These are phyloP conservation scores for Hemicordylus capensis DNA, from an alignment of 2,113 vertebrate genomes.

Conservation along the genomic window DNA sequence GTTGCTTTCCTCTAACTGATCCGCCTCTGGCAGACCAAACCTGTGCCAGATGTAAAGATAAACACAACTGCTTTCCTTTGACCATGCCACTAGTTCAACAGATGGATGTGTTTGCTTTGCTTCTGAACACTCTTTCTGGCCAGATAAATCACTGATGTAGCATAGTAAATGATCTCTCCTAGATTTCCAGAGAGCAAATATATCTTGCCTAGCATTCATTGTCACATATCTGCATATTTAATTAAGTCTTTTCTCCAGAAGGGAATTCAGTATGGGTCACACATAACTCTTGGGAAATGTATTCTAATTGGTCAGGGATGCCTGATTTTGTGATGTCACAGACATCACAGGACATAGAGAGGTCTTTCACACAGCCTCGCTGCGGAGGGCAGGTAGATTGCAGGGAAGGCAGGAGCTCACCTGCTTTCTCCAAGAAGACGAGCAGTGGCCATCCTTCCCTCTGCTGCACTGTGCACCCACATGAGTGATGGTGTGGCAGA, in stretches of 20 bases:
- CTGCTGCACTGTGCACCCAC: no score
- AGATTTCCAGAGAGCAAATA: neutral
- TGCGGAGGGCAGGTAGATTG: no score
- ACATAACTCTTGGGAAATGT: neutral
- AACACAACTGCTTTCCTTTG: neutral
- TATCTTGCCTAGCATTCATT: neutral
- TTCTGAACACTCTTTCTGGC: neutral
- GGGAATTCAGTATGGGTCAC: neutral
- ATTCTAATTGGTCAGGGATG: neutral
- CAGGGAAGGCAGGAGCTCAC: no score
- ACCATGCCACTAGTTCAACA: neutral
- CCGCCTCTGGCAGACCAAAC: neutral
- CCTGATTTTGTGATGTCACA: neutral
- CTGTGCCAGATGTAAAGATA: neutral
- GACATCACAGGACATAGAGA: neutral
- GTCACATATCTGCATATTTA: neutral
- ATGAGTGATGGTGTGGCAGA: no score
- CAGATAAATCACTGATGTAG: neutral
- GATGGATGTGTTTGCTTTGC: neutral
- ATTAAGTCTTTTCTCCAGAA: neutral
- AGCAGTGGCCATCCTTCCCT: no score
- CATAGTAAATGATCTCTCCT: neutral
- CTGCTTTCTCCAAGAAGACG: no score
- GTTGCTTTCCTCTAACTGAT: neutral
- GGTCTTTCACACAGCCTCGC: no score